Conservation (phyloP, 2,888 invertebrate species). For the Sympetrum striolatum region DNA sequence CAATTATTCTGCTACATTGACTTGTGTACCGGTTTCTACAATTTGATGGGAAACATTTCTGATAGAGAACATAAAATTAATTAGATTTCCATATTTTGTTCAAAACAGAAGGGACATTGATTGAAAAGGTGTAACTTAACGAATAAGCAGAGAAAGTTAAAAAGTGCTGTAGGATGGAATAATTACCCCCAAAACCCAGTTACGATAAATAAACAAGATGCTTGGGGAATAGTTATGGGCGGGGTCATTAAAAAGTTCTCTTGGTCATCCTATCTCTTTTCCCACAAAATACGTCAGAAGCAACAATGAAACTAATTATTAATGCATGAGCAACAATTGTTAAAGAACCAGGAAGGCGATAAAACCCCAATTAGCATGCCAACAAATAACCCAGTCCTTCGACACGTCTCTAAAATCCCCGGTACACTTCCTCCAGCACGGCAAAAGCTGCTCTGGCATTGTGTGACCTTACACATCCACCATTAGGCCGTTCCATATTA, state of each 20-base stretch:
- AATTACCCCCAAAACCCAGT: too few relatives aligned
- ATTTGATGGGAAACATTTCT: too few relatives aligned
- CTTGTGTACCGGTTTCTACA: too few relatives aligned
- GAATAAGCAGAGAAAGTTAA: too few relatives aligned
- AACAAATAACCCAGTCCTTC: conserved; percentile 13
- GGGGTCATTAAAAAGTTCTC: background rate
- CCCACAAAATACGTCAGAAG: background rate
- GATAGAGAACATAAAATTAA: too few relatives aligned
- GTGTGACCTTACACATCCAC: background rate
- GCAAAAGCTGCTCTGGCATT: background rate
- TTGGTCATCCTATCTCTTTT: background rate
- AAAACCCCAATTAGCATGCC: conserved; percentile 9
- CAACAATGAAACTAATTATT: background rate
- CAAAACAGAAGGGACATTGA: too few relatives aligned
- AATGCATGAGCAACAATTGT: background rate
- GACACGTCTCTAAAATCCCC: background rate
- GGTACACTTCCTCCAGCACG: background rate
- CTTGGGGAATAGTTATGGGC: too few relatives aligned
- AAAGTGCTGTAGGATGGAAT: too few relatives aligned
- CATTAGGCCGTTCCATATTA: background rate
- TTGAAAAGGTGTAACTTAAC: too few relatives aligned
- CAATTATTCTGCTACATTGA: too few relatives aligned
- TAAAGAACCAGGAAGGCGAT: background rate
- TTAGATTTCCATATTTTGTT: too few relatives aligned
- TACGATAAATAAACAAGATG: too few relatives aligned